Evolutionary conservation across 2,797 vertebrate genomes (phyloP), one percentile per base, ranked within the genome.

Genomic region (Pangasius larnaudii): DNA sequence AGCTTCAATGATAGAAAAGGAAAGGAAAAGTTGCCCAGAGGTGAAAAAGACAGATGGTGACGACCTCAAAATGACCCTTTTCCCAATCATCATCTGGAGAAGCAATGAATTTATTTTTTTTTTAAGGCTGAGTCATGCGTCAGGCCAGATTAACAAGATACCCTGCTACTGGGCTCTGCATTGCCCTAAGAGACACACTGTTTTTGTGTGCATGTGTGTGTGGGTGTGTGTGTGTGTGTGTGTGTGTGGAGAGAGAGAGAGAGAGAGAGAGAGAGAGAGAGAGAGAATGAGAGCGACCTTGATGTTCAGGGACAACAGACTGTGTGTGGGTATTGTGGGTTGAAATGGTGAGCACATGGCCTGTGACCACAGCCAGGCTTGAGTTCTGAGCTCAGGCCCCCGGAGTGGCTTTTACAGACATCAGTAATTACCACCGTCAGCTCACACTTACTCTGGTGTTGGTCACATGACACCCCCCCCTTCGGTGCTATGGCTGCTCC

Each of bases 91-190:
- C 93, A 94, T 96, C 94, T 93, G 93, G 93, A 94, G 94, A 94
- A 94, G 95, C 93, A 95, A 42, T 46, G 58, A 95, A 95, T 93
- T 91, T 93, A 91, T 27, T 59, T 0, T 94, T 93, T 93, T 94
- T 94, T 93, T 94, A 93, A 93, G 90, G 95, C 95, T 96, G 96
- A 97, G 95, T 97, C 96, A 96, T 94, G 91, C 95, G 93, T 96
- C 96, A 95, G 93, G 93, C 94, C 93, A 94, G 95, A 97, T 96
- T 96, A 96, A 95, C 95, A 95, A 88, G 94, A 94, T 77, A 80
- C 77, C 67, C 24, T 24, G 19, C 61, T 88, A 87, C 86, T 61
- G 79, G 84, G 86, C 79, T 42, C 67, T 74, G 84, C 81, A 84
- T 75, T 85, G 88, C 91, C 90, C 89, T 85, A 88, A 89, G 82